These are phyloP conservation scores for Emberiza fucata DNA, from an alignment of 2,113 vertebrate species.

Conservation along the genomic window DNA sequence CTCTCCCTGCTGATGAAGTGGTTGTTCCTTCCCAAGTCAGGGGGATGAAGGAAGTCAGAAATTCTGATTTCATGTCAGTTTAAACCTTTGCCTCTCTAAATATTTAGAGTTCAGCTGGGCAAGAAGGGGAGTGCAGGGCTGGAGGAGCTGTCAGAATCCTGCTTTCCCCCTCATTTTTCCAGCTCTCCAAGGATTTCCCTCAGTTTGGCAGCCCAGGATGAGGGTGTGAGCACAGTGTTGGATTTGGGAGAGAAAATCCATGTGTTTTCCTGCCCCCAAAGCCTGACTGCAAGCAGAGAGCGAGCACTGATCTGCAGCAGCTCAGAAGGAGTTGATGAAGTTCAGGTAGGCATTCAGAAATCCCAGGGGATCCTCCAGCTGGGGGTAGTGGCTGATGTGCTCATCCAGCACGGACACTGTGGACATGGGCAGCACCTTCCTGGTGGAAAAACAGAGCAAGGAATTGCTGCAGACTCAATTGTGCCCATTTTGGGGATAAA, in stretches of 20 bases:
- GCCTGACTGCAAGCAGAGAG: not conserved
- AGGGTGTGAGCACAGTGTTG: not conserved
- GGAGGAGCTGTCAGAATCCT: not conserved
- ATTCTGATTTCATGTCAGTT: not conserved
- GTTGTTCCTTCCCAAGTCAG: not conserved
- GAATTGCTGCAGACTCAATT: not conserved
- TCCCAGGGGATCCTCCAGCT: slow-evolving; percentile 92
- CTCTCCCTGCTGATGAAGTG: not conserved
- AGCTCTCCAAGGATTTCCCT: not conserved
- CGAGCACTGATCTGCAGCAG: not conserved
- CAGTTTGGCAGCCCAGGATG: not conserved
- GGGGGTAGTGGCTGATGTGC: slow-evolving; percentile 95
- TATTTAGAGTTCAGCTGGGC: not conserved
- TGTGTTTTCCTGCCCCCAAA: not conserved
- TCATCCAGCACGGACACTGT: slow-evolving; percentile 88
- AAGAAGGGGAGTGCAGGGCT: not conserved
- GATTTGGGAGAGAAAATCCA: not conserved
- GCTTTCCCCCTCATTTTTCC: not conserved
- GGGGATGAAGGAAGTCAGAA: not conserved
- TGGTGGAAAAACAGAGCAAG: slow-evolving; percentile 50
- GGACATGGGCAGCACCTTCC: slow-evolving; percentile 84
- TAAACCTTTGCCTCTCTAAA: not conserved
- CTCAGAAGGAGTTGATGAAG: slow-evolving; percentile 96
- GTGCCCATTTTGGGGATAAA: not conserved
- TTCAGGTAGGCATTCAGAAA: slow-evolving; percentile 90